phyloP scores from a whole-genome alignment of 2,113 vertebrate species.

The Irena cyanogastra region DNA sequence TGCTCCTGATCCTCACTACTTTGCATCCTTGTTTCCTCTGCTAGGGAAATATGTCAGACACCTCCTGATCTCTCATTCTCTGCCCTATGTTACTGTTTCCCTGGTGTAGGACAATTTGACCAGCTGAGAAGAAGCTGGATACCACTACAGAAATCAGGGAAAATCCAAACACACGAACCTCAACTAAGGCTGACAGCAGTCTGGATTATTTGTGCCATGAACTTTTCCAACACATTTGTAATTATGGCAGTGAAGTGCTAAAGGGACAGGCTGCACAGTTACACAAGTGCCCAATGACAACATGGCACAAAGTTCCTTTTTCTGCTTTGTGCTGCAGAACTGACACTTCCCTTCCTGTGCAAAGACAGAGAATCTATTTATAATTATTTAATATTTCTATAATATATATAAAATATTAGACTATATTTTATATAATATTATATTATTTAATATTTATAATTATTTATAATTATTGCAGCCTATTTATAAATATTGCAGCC shows the following conservation, averaged over 20 bases:
- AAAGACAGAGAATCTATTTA: neutral
- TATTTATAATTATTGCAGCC: neutral
- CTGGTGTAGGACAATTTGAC: neutral
- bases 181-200: neutral
- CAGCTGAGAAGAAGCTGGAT: neutral
- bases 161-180: neutral
- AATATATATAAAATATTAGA: too few relatives aligned
- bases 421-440: too few relatives aligned
- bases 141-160: too few relatives aligned
- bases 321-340: neutral
- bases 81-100: neutral
- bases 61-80: neutral
- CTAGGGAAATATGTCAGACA: neutral
- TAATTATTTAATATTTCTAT: neutral
- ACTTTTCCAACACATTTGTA: neutral
- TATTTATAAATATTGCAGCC: neutral
- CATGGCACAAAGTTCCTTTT: neutral
- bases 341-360: neutral
- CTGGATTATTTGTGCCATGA: neutral
- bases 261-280: neutral
- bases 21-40: neutral
- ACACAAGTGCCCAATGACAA: fast-evolving
- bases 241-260: neutral
- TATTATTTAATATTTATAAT: too few relatives aligned
- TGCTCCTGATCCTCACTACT: neutral